Evolutionary conservation across 2,888 invertebrate species (phyloP).

Genomic region (Conomelus anceps): DNA sequence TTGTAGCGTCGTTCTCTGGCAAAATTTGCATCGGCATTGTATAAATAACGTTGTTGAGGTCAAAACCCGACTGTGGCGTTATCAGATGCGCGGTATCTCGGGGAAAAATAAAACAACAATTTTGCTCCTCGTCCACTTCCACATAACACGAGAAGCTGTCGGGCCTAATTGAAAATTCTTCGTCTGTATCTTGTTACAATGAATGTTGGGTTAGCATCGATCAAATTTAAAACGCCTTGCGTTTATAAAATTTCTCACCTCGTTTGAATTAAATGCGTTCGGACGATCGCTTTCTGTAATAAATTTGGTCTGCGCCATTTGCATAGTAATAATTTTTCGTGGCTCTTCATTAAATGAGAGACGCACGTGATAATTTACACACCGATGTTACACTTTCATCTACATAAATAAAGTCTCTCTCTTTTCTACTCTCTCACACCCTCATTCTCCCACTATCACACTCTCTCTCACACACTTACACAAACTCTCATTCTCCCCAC

Average conservation of each 20-base stretch:
- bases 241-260: not conserved
- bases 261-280: not conserved
- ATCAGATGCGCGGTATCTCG: not conserved
- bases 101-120: not conserved
- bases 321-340: not conserved
- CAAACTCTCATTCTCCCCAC: too few relatives aligned
- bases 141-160: not conserved
- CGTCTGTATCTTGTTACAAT: not conserved
- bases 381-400: not conserved
- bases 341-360: not conserved
- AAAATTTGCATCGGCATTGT: not conserved
- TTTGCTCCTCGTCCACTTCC: too few relatives aligned
- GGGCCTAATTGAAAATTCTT: not conserved
- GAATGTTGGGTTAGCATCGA: not conserved
- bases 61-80: not conserved
- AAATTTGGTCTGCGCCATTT: not conserved
- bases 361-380: not conserved
- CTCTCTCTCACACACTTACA: too few relatives aligned
- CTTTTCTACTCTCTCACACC: not conserved
- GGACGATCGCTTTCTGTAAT: not conserved
- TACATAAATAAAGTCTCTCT: not conserved
- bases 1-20: not conserved
- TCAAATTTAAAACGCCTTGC: not conserved
- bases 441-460: not conserved
- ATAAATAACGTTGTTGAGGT: not conserved